Percentiles rank a stretch among this genome's conserved stretches.
phyloP scores from a whole-genome alignment of 37 sponge, comb jelly and placozoan genomes.

The Ianthella basta region DNA sequence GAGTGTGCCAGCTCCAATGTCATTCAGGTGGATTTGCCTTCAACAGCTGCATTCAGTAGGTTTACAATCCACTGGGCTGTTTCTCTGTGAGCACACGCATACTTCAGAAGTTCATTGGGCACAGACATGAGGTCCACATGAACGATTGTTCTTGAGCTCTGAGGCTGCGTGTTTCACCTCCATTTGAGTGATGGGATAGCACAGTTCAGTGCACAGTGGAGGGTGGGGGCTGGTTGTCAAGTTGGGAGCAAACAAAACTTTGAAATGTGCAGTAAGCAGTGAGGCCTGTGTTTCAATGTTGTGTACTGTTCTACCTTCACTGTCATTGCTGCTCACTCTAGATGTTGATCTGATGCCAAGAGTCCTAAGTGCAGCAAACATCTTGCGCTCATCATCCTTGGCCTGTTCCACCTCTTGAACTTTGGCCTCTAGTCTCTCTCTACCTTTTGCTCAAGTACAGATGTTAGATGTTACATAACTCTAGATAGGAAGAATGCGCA shows the following conservation, averaged over 20 bases:
- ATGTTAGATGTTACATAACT: too few species aligned
- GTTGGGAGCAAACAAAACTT: not conserved
- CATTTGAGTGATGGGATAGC: not conserved
- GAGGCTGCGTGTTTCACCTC: not conserved
- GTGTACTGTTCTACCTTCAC: not conserved
- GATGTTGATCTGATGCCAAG: not conserved
- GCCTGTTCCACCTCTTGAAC: constrained; percentile 3
- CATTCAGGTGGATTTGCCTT: not conserved
- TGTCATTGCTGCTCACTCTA: not conserved
- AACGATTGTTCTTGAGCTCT: not conserved
- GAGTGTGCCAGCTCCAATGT: not conserved
- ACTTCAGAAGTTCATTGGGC: constrained; percentile 1
- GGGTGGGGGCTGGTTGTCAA: not conserved
- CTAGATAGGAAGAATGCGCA: too few species aligned
- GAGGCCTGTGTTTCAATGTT: not conserved
- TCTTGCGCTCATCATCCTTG: constrained; percentile 2
- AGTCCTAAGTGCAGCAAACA: constrained; percentile 9
- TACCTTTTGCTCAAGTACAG: too few species aligned
- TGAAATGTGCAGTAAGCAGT: not conserved
- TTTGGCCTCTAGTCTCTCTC: not conserved
- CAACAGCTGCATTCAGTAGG: not conserved
- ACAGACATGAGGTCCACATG: constrained; percentile 6
- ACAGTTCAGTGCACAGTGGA: not conserved
- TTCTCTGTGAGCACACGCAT: not conserved
- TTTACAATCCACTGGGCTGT: not conserved